Evolutionary conservation across 2,888 invertebrate species (phyloP), one percentile per base, ranked within the genome.

Genomic region (Sminthurinus aureus): DNA sequence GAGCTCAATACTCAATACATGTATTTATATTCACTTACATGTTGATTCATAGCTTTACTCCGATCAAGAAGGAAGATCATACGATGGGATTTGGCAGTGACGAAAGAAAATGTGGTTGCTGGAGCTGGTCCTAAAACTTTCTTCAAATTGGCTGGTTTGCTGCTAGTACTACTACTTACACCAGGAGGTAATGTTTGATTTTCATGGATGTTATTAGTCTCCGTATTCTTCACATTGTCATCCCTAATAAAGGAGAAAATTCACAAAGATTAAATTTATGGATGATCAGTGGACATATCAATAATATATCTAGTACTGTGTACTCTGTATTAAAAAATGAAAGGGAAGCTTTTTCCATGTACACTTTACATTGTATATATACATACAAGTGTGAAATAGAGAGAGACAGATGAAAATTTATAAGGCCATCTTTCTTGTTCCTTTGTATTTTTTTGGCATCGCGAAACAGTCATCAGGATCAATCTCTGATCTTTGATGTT

Each of bases 21-120:
- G 18, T 24, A 69, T 69, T 38, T 22, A 82, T 26, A 51, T 74
- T 64, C 26, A 79, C 87, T 85, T 86, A 88, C 88, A 79, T 86
- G 87, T 83, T 87, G 87, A 85, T 87, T 88, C 88, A 88, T 88
- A 38, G 86, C 85, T 79, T 84, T 80, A 78, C 85, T 86, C 66
- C 88, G 84, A 85, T 88, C 88, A 66, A 88, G 84, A n/a, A 88
- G 84, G 81, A 88, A 88, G 66, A 88, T 85, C 82, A 88, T 86
- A 13, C 88, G 86, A 80, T 88, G 88, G 80, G 87, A 87, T 81
- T 88, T 88, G 73, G 87, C 86, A 38, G 87, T 84, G 18, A 87
- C 85, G 84, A 87, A 88, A 22, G 87, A 85, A 84, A 88, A 88
- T 71, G 85, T 83, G 82, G 87, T 86, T 69, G 85, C 79, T 81